Base-by-base conservation (phyloP, 2,888 invertebrate species). In the Branchipolynoe longqiensis region DNA sequence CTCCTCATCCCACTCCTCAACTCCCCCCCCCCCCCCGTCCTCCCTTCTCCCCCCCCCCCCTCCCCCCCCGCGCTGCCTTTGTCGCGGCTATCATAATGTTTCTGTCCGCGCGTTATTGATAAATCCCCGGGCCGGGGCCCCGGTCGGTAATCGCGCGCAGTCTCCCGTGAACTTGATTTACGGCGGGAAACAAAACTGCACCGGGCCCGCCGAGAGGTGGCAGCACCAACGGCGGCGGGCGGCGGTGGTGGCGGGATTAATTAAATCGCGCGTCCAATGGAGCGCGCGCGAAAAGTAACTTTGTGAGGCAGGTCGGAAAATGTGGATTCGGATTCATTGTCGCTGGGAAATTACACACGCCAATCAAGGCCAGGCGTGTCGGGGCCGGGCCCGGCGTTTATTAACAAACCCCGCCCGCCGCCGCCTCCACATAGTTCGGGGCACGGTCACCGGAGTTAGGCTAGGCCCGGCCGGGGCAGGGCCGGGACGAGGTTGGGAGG, bases 311-410 rank as follows among this genome's bases (percentile, higher is more conserved):
- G 48, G 78, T 78, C 48, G 78, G 78, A 78, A 78, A 78, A 78
- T 78, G 48, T 31, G 78, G 78, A 78, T 78, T 78, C 48, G 78
- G 78, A 78, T 78, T 78, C 78, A 78, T 78, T 78, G 78, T 78
- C 48, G 48, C 48, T 2, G 25, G 78, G 78, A 78, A 78, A 78
- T 78, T 78, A 41, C 78, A 78, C 78, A 78, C 48, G 78, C 78
- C 78, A 78, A 78, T 78, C 78, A 78, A 78, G 73, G 78, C 48
- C n/a, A n/a, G n/a, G 48, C 54, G 78, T 78, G 78, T 78, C 78
- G 54, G 48, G 41, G 14, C 48, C 28, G 33, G n/a, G n/a, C n/a
- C n/a, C 78, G 12, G 48, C 31, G 12, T 18, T 78, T 78, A 78
- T 78, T 78, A 78, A 78, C 48, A 48, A 78, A 48, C 25, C n/a